Percentiles rank a stretch among this genome's conserved stretches.
phyloP scores from a whole-genome alignment of 2,113 vertebrate genomes.

The Peucedramus taeniatus region DNA sequence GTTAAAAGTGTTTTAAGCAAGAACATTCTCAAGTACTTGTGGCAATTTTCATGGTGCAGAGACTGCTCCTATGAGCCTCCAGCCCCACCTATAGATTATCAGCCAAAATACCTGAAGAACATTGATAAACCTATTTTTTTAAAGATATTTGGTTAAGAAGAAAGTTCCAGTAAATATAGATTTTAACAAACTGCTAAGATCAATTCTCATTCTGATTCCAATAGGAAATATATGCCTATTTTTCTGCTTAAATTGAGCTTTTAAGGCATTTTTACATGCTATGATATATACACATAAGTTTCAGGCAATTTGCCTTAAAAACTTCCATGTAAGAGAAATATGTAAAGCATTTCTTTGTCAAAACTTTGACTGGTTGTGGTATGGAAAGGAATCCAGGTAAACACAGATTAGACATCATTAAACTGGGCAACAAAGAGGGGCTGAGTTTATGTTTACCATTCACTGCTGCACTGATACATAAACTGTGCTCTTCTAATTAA shows the following conservation, averaged over 20 bases:
- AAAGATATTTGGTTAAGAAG: not conserved
- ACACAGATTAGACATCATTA: not conserved
- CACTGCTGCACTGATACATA: not conserved
- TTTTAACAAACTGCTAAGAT: not conserved
- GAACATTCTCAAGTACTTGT: fast-evolving
- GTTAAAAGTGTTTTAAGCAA: not conserved
- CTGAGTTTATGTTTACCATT: not conserved
- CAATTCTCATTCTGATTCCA: not conserved
- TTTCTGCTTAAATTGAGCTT: not conserved
- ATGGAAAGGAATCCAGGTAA: not conserved
- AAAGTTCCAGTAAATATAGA: not conserved
- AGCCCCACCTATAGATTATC: not conserved
- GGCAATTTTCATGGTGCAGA: not conserved
- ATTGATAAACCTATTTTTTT: not conserved
- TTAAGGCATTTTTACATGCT: not conserved
- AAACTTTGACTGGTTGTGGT: not conserved
- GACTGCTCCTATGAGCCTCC: not conserved
- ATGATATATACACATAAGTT: not conserved
- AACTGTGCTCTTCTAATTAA: not conserved
- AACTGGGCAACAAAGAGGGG: not conserved
- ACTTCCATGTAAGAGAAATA: not conserved
- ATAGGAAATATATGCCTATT: not conserved
- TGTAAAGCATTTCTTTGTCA: not conserved
- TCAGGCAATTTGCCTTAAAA: not conserved
- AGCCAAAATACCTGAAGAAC: not conserved